Base-by-base conservation (phyloP, 1,140 invertebrate genomes). In the Lepidurus apus region DNA sequence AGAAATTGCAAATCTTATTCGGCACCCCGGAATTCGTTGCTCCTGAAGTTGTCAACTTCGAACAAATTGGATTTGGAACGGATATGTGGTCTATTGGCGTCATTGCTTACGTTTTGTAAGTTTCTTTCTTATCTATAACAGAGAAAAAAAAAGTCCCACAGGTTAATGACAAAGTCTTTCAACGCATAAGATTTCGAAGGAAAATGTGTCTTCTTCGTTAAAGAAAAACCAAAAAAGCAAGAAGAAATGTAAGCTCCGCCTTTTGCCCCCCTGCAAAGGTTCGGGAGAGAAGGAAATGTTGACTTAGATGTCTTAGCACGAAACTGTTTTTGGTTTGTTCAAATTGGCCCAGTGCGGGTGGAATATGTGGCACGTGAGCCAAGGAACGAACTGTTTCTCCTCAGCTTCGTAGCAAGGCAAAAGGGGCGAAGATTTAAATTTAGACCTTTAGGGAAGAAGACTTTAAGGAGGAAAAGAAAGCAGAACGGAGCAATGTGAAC, bases 51-150 rank as follows among this genome's bases (percentile, higher is more conserved):
- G 95, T 99, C 1, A 98, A 98, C 86, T 99, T 98, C 86, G 97
- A 99, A 84, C 91, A 93, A 85, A 97, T 99, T 81, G 92, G 94
- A 74, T 97, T 92, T 84, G 92, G 92, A 7, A 98, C 96, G 0
- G 97, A 99, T 83, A 96, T 98, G 93, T 99, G 97, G 97, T 97
- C 94, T 74, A 91, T 98, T 44, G 97, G 97, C 77, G 96, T 99
- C 77, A 97, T 98, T 81, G 96, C 93, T 84, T 98, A 99, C 85
- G 95, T 98, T 76, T 87, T 99, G 96, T 98, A 89, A 97, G 95
- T 94, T 73, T 47, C 74, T 76, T 75, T 75, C 34, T 65, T 65
- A 65, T 65, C 17, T 9, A 9, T n/a, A 17, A 65, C 13, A 7
- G 0, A 65, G n/a, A 65, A 65, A 65, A 21, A 21, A 65, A 65